Conservation (phyloP, 2,113 vertebrate species). For the Rhea pennata region DNA sequence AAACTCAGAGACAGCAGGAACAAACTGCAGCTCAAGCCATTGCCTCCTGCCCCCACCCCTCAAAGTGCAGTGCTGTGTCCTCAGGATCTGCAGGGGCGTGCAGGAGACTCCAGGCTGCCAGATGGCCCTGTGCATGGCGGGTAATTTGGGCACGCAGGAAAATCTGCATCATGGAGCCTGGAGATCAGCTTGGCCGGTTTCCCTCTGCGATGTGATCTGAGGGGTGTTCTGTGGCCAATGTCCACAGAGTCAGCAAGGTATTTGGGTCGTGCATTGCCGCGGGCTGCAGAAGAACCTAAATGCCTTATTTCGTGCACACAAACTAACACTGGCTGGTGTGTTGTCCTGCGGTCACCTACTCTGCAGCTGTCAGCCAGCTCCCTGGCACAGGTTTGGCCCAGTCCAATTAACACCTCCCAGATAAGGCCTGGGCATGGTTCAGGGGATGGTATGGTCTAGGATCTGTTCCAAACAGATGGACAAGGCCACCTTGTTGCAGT, state of each 20-base stretch:
- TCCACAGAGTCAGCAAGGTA: rapidly evolving
- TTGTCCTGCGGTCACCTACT: background rate
- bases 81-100: too few species aligned
- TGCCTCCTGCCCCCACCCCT: too few species aligned
- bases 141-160: too few species aligned
- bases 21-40: too few species aligned
- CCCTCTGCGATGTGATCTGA: background rate
- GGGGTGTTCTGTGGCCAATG: background rate
- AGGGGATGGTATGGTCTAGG: background rate
- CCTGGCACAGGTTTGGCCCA: background rate
- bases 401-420: too few species aligned
- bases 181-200: background rate
- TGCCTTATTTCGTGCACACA: background rate
- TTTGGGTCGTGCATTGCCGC: background rate
- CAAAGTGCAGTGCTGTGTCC: too few species aligned
- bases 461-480: background rate
- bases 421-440: background rate
- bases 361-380: rapidly evolving
- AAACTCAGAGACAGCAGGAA: background rate
- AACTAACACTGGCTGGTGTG: rapidly evolving
- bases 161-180: too few species aligned
- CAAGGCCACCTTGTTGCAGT: background rate
- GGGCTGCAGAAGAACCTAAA: background rate
- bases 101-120: too few species aligned
- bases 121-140: too few species aligned